These are phyloP conservation scores for Coccyzus lansbergi DNA, from an alignment of 2,797 vertebrate species.

Conservation along the genomic window DNA sequence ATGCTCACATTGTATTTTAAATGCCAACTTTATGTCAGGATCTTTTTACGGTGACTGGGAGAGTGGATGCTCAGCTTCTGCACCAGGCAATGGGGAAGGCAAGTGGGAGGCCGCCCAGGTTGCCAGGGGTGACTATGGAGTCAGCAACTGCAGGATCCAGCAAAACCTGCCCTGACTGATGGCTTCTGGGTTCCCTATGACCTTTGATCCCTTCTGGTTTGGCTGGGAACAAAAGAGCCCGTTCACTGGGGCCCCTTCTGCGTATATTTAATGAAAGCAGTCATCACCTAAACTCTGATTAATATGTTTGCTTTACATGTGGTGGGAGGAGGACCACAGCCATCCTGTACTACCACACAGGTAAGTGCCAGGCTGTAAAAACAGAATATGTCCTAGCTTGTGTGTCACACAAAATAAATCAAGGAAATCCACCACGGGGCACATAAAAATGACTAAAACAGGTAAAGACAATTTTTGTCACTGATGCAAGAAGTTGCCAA, in stretches of 20 bases:
- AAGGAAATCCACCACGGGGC: neutral
- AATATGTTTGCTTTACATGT: conserved; percentile 58
- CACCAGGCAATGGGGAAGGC: conserved; percentile 64
- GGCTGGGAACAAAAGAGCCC: conserved; percentile 78
- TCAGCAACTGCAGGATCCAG: conserved; percentile 82
- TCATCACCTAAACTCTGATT: conserved; percentile 69
- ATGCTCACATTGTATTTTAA: conserved; percentile 49
- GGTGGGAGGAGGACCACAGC: neutral
- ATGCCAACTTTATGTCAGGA: conserved; percentile 62
- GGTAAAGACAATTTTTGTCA: conserved; percentile 33
- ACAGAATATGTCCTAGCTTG: neutral
- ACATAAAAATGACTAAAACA: neutral
- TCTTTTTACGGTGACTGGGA: conserved; percentile 63
- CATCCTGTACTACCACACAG: neutral
- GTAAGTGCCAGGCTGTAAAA: neutral
- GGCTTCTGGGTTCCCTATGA: conserved; percentile 84
- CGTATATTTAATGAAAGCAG: conserved; percentile 70
- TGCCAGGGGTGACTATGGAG: conserved; percentile 82
- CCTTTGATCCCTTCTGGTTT: conserved; percentile 84
- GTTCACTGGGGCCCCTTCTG: conserved; percentile 75
- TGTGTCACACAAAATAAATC: neutral
- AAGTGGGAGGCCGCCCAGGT: conserved; percentile 73
- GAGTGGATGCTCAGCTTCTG: conserved; percentile 53
- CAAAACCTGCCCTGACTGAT: conserved; percentile 87
- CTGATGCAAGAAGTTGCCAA: neutral